Evolutionary conservation across 1,140 invertebrate genomes (phyloP).

Genomic region (Orussus abietinus): DNA sequence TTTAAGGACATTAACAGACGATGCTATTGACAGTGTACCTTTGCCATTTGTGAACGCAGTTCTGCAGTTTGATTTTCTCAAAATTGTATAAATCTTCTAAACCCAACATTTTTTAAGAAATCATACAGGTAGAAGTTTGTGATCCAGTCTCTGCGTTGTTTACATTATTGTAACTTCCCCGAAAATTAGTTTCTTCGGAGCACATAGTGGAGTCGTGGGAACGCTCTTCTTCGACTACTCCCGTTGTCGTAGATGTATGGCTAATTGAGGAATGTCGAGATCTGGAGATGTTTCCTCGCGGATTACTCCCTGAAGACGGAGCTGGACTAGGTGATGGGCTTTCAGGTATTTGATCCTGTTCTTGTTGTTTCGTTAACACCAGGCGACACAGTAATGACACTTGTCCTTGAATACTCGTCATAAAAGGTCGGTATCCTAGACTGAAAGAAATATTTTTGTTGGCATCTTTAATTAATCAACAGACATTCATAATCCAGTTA

Average conservation of each 20-base stretch:
- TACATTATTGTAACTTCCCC: slow-evolving; percentile 37
- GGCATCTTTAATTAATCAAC: no score
- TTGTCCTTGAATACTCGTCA: slow-evolving; percentile 59
- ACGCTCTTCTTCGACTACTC: slow-evolving; percentile 34
- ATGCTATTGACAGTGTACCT: no score
- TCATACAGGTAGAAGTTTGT: slow-evolving; percentile 32
- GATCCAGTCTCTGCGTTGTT: slow-evolving; percentile 28
- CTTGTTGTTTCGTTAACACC: slow-evolving; percentile 47
- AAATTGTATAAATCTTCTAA: no score
- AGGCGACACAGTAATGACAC: slow-evolving; percentile 56
- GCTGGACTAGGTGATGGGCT: slow-evolving; percentile 44
- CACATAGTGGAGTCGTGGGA: slow-evolving; percentile 26
- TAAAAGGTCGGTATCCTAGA: slow-evolving; percentile 55
- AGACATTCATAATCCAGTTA: no score
- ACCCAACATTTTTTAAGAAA: no score
- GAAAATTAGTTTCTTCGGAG: slow-evolving; percentile 29
- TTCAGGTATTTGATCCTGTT: slow-evolving; percentile 42
- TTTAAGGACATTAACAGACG: no score
- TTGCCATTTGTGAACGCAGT: no score
- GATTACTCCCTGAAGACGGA: slow-evolving; percentile 38
- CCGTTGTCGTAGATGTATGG: slow-evolving; percentile 38
- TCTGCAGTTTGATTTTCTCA: no score
- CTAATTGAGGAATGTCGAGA: slow-evolving; percentile 45
- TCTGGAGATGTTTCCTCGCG: slow-evolving; percentile 36
- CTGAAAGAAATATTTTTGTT: slow-evolving; percentile 34